Percentiles rank a stretch among this genome's conserved stretches.
Conservation (phyloP, 2,888 invertebrate species). For the Hemaris fuciformis region DNA sequence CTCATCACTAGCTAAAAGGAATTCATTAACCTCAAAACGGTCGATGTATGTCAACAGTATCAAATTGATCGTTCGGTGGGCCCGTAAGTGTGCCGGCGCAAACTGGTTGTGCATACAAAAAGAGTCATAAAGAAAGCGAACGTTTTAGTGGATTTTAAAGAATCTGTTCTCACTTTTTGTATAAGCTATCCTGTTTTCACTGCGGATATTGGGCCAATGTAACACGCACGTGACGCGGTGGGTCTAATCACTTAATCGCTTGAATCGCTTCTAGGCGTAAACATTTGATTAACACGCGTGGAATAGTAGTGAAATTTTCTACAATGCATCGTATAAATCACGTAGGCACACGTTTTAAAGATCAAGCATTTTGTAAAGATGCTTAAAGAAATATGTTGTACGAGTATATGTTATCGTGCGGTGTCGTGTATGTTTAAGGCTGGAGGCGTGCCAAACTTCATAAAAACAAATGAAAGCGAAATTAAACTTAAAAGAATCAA, state of each 20-base stretch:
- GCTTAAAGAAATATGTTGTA: background rate
- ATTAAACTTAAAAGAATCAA: background rate
- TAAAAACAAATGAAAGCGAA: background rate
- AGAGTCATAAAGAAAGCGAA: slow-evolving; percentile 61
- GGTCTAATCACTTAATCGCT: slow-evolving; percentile 3
- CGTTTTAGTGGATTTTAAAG: slow-evolving; percentile 37
- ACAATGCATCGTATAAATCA: background rate
- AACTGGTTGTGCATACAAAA: slow-evolving; percentile 60
- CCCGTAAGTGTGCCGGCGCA: slow-evolving; percentile 44
- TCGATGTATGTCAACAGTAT: slow-evolving; percentile 33
- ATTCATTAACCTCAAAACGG: slow-evolving; percentile 16
- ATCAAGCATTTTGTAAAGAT: too few relatives aligned
- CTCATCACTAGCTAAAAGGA: slow-evolving; percentile 4
- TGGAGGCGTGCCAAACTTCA: background rate
- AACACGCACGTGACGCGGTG: slow-evolving; percentile 16
- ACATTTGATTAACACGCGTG: background rate
- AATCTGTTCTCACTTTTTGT: slow-evolving; percentile 31
- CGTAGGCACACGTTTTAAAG: too few relatives aligned
- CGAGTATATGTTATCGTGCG: background rate
- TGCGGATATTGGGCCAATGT: slow-evolving; percentile 18
- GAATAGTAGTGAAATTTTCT: background rate
- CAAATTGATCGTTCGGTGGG: slow-evolving; percentile 4
- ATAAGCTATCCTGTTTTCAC: slow-evolving; percentile 25
- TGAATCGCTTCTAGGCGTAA: too few relatives aligned
- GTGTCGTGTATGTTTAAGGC: background rate